These are phyloP conservation scores for Fistularia tabacaria DNA, from an alignment of 2,797 vertebrate genomes.

Conservation along the genomic window DNA sequence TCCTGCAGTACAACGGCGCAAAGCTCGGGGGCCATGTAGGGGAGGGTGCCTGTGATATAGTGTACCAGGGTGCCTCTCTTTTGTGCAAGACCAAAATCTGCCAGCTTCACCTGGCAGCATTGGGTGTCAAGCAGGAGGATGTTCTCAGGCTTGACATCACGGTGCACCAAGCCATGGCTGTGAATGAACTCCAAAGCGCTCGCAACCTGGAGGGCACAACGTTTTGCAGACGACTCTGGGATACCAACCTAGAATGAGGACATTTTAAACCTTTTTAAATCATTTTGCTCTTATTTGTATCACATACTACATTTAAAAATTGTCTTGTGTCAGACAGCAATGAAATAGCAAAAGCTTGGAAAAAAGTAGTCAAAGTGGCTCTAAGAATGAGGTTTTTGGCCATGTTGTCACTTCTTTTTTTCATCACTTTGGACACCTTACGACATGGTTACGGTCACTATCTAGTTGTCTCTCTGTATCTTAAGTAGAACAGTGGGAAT, in stretches of 20 bases:
- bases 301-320: too few relatives aligned
- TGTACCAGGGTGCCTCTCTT: slow-evolving; percentile 73
- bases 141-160: slow-evolving; percentile 83
- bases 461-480: too few relatives aligned
- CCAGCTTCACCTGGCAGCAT: slow-evolving; percentile 77
- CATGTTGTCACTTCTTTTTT: too few relatives aligned
- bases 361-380: too few relatives aligned
- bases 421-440: too few relatives aligned
- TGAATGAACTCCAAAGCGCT: slow-evolving; percentile 83
- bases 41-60: slow-evolving; percentile 76
- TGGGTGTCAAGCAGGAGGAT: slow-evolving; percentile 77
- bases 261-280: background rate
- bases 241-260: slow-evolving; percentile 70
- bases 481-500: too few relatives aligned
- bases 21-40: slow-evolving; percentile 81
- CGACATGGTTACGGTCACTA: too few relatives aligned
- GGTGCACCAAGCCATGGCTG: slow-evolving; percentile 76
- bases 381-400: too few relatives aligned
- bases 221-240: slow-evolving; percentile 75
- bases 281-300: too few relatives aligned
- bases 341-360: too few relatives aligned
- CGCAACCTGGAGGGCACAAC: slow-evolving; percentile 75
- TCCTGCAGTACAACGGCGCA: slow-evolving; percentile 66
- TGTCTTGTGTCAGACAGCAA: too few relatives aligned
- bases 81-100: slow-evolving; percentile 84